These are phyloP conservation scores for Eubucco bourcierii DNA, from an alignment of 2,113 vertebrate genomes.

Conservation along the genomic window DNA sequence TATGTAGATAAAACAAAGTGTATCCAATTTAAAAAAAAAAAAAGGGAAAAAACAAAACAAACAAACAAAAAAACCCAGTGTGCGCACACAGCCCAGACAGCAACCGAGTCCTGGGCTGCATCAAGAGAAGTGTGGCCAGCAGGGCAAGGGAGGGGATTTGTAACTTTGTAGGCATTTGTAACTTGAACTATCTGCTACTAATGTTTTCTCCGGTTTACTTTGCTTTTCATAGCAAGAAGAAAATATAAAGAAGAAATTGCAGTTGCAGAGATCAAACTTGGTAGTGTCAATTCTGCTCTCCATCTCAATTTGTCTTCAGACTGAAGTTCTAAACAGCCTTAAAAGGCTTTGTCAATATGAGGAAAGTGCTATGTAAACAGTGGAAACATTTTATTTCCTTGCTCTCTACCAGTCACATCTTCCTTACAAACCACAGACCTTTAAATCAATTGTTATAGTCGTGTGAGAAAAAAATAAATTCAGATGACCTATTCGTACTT, in stretches of 20 bases:
- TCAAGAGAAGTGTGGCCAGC: too few species aligned
- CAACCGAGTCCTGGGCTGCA: too few species aligned
- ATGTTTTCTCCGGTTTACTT: neutral
- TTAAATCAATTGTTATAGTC: neutral
- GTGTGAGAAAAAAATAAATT: neutral
- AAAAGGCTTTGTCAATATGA: neutral
- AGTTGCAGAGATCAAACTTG: neutral
- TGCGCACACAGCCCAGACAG: too few species aligned
- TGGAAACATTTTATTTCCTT: neutral
- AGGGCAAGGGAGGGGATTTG: too few species aligned
- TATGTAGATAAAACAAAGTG: too few species aligned
- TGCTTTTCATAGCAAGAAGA: neutral
- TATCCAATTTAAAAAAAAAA: too few species aligned
- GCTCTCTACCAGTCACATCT: neutral
- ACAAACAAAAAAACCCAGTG: too few species aligned
- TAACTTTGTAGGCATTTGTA: too few species aligned
- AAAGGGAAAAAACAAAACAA: too few species aligned
- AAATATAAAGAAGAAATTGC: neutral
- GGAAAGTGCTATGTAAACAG: neutral
- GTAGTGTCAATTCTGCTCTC: neutral
- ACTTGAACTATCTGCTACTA: neutral
- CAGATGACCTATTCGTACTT: neutral
- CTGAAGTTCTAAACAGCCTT: neutral
- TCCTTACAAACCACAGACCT: neutral
- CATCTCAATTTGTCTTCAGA: neutral